A percentile compares a stretch with the other conserved stretches of the same genome.
These are phyloP conservation scores for Aptenodytes forsteri DNA, from an alignment of 2,113 vertebrate genomes.

Conservation along the genomic window DNA sequence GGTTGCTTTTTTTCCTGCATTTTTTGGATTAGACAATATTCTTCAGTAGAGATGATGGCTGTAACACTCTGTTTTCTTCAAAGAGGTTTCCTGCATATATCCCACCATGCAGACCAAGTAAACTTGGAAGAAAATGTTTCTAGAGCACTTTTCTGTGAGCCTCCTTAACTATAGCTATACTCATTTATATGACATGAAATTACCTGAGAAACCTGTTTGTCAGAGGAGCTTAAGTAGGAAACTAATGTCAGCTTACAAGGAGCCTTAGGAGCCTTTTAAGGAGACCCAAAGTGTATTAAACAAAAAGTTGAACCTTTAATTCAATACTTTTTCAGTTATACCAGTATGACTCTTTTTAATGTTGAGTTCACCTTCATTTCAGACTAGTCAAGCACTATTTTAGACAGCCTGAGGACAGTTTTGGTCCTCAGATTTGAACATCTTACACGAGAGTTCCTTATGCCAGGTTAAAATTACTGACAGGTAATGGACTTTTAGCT, in stretches of 20 bases:
- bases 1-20: background rate
- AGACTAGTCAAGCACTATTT: background rate
- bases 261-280: background rate
- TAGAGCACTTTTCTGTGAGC: background rate
- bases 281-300: background rate
- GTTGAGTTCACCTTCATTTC: background rate
- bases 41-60: background rate
- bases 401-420: background rate
- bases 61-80: background rate
- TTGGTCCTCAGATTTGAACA: background rate
- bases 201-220: background rate
- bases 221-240: background rate
- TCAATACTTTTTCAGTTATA: background rate
- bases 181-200: background rate
- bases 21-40: background rate
- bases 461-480: background rate
- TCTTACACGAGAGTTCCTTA: background rate
- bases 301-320: background rate
- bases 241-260: background rate
- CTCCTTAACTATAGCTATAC: background rate
- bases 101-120: background rate
- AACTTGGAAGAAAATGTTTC: background rate
- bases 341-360: background rate
- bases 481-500: background rate
- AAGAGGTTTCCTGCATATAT: background rate